A percentile compares a stretch with the other conserved stretches of the same genome.
Evolutionary conservation across 2,888 invertebrate genomes (phyloP).

Genomic region (Gari tellinella): DNA sequence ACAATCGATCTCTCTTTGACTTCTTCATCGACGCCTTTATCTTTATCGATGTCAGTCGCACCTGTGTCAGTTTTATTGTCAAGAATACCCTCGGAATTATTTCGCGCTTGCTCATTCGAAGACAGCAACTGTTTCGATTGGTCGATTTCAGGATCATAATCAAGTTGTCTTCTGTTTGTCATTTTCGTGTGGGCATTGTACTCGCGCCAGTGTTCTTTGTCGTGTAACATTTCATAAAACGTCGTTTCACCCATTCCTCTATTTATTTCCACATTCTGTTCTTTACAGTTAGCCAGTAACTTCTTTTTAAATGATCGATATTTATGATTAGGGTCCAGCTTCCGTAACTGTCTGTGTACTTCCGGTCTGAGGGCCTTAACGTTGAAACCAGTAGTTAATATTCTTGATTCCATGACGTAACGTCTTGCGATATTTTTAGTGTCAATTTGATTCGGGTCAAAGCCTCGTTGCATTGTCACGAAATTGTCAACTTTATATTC

Average conservation of each 20-base stretch:
- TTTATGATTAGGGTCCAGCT: constrained; percentile 62
- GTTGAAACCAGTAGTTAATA: constrained; percentile 65
- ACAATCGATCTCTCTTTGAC: constrained; percentile 44
- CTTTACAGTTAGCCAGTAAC: constrained; percentile 53
- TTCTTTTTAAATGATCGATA: constrained; percentile 50
- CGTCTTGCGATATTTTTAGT: constrained; percentile 50
- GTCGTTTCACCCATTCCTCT: constrained; percentile 49
- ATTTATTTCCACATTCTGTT: constrained; percentile 61
- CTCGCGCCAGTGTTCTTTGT: constrained; percentile 52
- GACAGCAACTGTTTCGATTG: too few relatives aligned
- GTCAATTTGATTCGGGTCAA: constrained; percentile 53
- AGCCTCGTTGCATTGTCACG: constrained; percentile 63
- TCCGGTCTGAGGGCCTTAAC: constrained; percentile 61
- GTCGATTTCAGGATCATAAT: background rate
- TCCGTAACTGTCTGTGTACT: constrained; percentile 57
- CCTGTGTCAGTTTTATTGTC: constrained; percentile 2
- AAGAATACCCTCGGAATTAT: background rate
- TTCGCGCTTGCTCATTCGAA: background rate
- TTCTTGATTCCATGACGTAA: constrained; percentile 63
- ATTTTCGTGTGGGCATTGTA: constrained; percentile 38
- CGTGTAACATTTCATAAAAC: constrained; percentile 61
- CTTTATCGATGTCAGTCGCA: background rate
- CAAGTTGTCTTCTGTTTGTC: background rate
- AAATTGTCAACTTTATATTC: constrained; percentile 66
- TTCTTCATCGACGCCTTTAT: background rate